A percentile compares a stretch with the other conserved stretches of the same genome.
Conservation (phyloP, 2,888 invertebrate species). For the Agriopis leucophaearia region DNA sequence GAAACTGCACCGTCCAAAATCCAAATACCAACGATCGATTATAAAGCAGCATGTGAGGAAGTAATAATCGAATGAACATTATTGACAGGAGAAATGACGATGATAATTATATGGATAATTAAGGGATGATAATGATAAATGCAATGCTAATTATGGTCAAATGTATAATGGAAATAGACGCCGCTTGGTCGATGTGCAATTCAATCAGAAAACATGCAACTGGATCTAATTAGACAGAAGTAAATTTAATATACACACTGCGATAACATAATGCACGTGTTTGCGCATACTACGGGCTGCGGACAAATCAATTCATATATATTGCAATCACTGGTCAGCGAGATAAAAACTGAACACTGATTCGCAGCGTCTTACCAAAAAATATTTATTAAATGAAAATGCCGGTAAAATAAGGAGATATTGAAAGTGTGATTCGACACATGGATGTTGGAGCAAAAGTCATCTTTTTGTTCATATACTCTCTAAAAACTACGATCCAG, state of each 20-base stretch:
- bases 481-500: slow-evolving; percentile 74
- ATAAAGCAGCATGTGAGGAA: slow-evolving; percentile 84
- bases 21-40: slow-evolving; percentile 64
- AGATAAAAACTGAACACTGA: background rate
- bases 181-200: background rate
- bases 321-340: background rate
- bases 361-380: slow-evolving; percentile 14
- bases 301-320: background rate
- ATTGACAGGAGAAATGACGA: slow-evolving; percentile 34
- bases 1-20: slow-evolving; percentile 78
- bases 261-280: background rate
- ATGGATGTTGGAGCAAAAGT: slow-evolving; percentile 79
- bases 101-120: background rate
- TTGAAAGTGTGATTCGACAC: slow-evolving; percentile 74
- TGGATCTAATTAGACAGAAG: background rate
- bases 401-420: slow-evolving; percentile 79
- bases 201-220: slow-evolving; percentile 7
- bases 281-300: background rate
- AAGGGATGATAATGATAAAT: slow-evolving; percentile 48
- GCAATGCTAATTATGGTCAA: slow-evolving; percentile 42
- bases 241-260: background rate
- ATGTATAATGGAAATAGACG: slow-evolving; percentile 35
- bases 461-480: slow-evolving; percentile 82
- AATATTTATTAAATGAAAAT: slow-evolving; percentile 65
- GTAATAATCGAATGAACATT: slow-evolving; percentile 74